Percentiles rank a stretch among this genome's conserved stretches.
Evolutionary conservation across 2,888 invertebrate genomes (phyloP).

Genomic region (Idaea dimidiata): DNA sequence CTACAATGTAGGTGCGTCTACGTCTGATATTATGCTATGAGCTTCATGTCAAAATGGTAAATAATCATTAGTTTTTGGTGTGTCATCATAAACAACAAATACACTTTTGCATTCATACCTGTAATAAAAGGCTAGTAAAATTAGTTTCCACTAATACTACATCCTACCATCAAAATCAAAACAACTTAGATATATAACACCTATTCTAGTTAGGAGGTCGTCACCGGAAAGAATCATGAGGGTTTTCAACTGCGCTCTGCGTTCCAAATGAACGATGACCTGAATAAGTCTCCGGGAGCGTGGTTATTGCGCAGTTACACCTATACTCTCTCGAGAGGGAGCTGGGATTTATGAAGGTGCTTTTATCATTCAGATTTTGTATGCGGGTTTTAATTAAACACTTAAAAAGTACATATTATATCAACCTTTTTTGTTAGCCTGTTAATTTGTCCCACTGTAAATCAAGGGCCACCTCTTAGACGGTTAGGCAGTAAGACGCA

Average conservation of each 20-base stretch:
- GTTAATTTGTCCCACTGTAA: not conserved
- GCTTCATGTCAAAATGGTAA: too few relatives aligned
- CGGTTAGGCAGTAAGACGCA: too few relatives aligned
- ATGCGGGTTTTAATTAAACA: not conserved
- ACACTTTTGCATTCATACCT: too few relatives aligned
- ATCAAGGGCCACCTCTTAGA: too few relatives aligned
- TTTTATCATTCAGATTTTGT: not conserved
- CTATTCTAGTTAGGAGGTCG: not conserved
- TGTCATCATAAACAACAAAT: too few relatives aligned
- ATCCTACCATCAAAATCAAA: not conserved
- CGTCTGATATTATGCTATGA: too few relatives aligned
- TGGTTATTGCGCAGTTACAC: not conserved
- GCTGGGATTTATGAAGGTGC: not conserved
- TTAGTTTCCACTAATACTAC: not conserved
- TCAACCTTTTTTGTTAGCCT: not conserved
- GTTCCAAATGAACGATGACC: not conserved
- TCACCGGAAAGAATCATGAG: not conserved
- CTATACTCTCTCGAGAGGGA: not conserved
- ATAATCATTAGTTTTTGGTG: too few relatives aligned
- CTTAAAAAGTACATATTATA: not conserved
- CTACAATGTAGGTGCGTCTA: too few relatives aligned
- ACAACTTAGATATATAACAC: not conserved
- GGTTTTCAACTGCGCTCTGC: not conserved
- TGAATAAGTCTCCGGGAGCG: not conserved
- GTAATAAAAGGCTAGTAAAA: too few relatives aligned